Evolutionary conservation across 2,113 vertebrate genomes (phyloP), one percentile per base, ranked within the genome.

Genomic region (Oceanodroma tethys): DNA sequence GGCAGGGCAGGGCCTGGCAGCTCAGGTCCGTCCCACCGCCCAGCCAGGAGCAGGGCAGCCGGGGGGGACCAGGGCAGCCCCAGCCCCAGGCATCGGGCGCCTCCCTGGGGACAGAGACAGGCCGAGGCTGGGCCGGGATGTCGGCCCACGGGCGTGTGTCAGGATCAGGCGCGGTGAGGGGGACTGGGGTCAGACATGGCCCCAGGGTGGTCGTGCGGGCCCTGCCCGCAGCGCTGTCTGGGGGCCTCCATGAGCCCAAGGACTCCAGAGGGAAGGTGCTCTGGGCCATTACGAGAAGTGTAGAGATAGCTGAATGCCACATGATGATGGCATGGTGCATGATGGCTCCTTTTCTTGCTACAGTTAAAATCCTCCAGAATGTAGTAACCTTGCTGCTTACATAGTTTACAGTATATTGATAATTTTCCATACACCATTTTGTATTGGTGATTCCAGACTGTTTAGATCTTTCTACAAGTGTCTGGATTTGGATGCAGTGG

Each of bases 71-170:
- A 13, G 52, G 60, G n/a, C 36, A 90, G 34, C 45, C 52, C 27
- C 45, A 59, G 38, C 29, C 36, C 10, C 13, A 8, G 34, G 11
- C 30, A 43, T 6, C 0, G 0, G 15, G 16, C 13, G 38, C 7
- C 16, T 60, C 13, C 45, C 45, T 45, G 45, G 45, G 45, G 45
- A 62, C 20, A 36, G 40, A 17, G 26, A n/a, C 29, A 32, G 48
- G 53, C 42, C 1, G 2, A 63, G 48, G 29, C 26, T 59, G 47
- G 6, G 2, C 11, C 19, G 29, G 27, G 52, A 25, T 36, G 26
- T 42, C 0, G 0, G n/a, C 16, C 43, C 47, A 16, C 0, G 0
- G 8, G 5, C 7, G 6, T 9, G 3, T 71, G 22, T 65, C 43
- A 29, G 25, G 42, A 7, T 86, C 29, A 55, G n/a, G 36, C 4